phyloP scores from a whole-genome alignment of 2,113 vertebrate species.

The Emydura subglobosa region DNA sequence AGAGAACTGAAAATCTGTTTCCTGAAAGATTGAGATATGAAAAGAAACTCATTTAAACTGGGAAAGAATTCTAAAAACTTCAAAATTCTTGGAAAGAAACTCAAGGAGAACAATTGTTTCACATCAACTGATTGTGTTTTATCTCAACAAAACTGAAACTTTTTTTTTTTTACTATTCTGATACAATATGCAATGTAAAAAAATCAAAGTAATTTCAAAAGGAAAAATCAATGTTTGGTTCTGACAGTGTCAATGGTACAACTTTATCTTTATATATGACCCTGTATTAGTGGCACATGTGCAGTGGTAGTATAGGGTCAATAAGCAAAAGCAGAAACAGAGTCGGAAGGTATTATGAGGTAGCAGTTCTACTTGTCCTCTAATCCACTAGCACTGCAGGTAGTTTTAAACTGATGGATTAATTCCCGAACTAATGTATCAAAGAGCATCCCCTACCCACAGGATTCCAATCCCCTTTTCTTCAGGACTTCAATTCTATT shows the following conservation, averaged over 20 bases:
- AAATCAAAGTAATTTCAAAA: neutral
- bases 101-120: neutral
- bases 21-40: neutral
- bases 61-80: neutral
- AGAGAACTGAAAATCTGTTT: neutral
- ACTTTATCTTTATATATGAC: neutral
- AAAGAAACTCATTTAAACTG: neutral
- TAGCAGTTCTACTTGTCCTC: neutral
- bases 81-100: neutral
- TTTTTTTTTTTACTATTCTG: neutral
- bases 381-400: neutral
- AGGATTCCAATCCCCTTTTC: neutral
- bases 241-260: neutral
- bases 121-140: neutral
- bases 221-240: neutral
- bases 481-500: neutral
- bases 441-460: neutral
- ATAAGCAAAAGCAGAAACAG: neutral
- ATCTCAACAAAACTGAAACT: neutral
- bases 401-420: neutral
- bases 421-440: neutral
- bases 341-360: neutral
- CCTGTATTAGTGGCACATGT: neutral
- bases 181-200: neutral
- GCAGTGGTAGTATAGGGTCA: neutral